These are phyloP conservation scores for Anas platyrhynchos DNA, from an alignment of 2,113 vertebrate species.

Conservation along the genomic window DNA sequence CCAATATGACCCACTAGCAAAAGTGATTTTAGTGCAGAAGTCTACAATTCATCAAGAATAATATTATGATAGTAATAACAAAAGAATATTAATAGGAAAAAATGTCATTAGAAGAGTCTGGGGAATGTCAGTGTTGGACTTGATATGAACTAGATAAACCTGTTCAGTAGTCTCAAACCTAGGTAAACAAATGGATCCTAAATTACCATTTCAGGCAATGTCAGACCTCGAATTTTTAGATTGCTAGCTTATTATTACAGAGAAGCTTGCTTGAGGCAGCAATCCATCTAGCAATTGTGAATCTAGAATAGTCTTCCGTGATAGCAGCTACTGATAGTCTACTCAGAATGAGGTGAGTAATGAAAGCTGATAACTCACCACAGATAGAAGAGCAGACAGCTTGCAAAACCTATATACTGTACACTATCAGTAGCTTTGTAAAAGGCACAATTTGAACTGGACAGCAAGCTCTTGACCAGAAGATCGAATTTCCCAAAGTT, in stretches of 20 bases:
- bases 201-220: not conserved
- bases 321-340: not conserved
- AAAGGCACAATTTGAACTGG: not conserved
- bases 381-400: not conserved
- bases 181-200: not conserved
- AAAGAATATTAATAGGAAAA: not conserved
- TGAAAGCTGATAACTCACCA: not conserved
- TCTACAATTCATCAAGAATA: rapidly evolving
- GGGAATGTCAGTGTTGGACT: not conserved
- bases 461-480: not conserved
- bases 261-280: not conserved
- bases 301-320: not conserved
- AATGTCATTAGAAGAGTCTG: not conserved
- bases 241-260: not conserved
- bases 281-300: not conserved
- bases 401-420: not conserved
- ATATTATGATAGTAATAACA: not conserved
- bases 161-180: not conserved
- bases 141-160: not conserved
- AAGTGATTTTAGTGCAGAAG: not conserved
- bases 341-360: not conserved
- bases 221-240: not conserved
- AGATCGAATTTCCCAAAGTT: not conserved
- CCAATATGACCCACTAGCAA: not conserved
- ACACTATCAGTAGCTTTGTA: not conserved